phyloP scores from a whole-genome alignment of 2,797 vertebrate genomes.

The Pelobates cultripes region DNA sequence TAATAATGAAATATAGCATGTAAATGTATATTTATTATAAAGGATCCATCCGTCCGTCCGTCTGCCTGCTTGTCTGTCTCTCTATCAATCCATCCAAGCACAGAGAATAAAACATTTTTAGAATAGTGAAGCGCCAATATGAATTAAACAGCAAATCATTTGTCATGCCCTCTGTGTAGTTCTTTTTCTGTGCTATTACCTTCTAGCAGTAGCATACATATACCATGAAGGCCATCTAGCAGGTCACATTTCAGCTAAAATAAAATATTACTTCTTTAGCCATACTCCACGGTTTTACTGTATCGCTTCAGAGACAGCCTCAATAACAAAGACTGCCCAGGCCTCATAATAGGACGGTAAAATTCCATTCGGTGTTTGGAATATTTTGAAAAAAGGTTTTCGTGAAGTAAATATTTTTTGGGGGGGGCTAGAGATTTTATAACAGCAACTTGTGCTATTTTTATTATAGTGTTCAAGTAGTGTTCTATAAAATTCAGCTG shows the following conservation, averaged over 20 bases:
- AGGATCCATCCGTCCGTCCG: too few relatives aligned
- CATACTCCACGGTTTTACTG: not conserved
- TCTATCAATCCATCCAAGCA: too few relatives aligned
- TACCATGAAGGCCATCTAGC: slow-evolving; percentile 34
- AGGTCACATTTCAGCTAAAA: slow-evolving; percentile 27
- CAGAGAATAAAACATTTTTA: too few relatives aligned
- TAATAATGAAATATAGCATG: too few relatives aligned
- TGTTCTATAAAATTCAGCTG: slow-evolving; percentile 1
- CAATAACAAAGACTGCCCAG: not conserved
- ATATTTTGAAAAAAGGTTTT: not conserved
- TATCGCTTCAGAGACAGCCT: not conserved
- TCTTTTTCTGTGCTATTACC: slow-evolving; percentile 26
- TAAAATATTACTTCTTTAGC: not conserved
- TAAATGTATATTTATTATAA: too few relatives aligned
- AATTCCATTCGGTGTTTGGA: not conserved
- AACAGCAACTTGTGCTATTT: slow-evolving; percentile 32
- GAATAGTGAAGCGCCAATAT: too few relatives aligned
- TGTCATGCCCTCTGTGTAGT: slow-evolving; percentile 9
- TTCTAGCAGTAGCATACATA: slow-evolving; percentile 11
- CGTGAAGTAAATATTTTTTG: slow-evolving; percentile 6
- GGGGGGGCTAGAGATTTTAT: not conserved
- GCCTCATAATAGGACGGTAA: not conserved
- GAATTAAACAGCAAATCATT: slow-evolving; percentile 9
- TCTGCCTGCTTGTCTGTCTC: too few relatives aligned
- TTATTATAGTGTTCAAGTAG: not conserved